A percentile compares a stretch with the other conserved stretches of the same genome.
Evolutionary conservation across 1,140 invertebrate genomes (phyloP).

Genomic region (Procambarus clarkii): DNA sequence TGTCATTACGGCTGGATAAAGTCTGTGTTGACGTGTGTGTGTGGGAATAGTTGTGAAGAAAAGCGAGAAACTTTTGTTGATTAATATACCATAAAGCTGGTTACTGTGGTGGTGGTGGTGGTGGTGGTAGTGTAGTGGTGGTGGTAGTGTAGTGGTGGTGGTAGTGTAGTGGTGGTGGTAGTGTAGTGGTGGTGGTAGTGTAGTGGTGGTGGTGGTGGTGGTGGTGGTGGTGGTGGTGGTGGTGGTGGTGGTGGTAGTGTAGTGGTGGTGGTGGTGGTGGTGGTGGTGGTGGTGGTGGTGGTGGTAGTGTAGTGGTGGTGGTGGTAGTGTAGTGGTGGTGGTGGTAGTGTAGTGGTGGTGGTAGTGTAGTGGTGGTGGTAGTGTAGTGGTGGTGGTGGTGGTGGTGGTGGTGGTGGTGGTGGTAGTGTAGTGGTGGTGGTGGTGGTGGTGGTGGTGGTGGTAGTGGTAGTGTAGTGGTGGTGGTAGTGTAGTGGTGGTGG

Average conservation of each 20-base stretch:
- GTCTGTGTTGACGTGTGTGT: too few species aligned
- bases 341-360: too few species aligned
- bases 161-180: too few species aligned
- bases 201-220: neutral
- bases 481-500: too few species aligned
- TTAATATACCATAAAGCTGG: neutral
- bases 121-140: neutral
- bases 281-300: neutral
- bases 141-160: neutral
- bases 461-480: too few species aligned
- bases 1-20: too few species aligned
- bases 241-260: too few species aligned
- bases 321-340: too few species aligned
- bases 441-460: too few species aligned
- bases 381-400: conserved; percentile 12
- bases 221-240: neutral
- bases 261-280: conserved; percentile 8
- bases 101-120: neutral
- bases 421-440: too few species aligned
- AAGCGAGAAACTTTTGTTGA: neutral
- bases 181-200: neutral
- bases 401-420: neutral
- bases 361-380: too few species aligned
- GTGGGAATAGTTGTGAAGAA: neutral
- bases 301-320: too few species aligned